phyloP scores from a whole-genome alignment of 2,113 vertebrate species.

The Scomber scombrus region DNA sequence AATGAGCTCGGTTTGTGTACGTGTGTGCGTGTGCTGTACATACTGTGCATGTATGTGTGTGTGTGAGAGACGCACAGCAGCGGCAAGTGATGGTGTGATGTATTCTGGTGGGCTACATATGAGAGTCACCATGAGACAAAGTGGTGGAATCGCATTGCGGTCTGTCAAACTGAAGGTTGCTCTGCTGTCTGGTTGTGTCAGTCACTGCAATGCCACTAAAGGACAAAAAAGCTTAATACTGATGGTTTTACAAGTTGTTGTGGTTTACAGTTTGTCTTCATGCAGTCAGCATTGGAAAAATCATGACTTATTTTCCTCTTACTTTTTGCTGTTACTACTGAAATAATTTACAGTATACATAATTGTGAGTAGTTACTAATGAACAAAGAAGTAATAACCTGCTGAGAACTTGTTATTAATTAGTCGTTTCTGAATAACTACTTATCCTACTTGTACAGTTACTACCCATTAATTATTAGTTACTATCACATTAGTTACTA shows the following conservation, averaged over 20 bases:
- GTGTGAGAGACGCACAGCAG: neutral
- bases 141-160: neutral
- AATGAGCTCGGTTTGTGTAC: slow-evolving; percentile 54
- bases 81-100: slow-evolving; percentile 51
- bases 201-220: slow-evolving; percentile 40
- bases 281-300: slow-evolving; percentile 42
- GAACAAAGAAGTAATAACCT: no score
- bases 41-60: slow-evolving; percentile 4
- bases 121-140: slow-evolving; percentile 42
- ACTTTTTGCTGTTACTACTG: no score
- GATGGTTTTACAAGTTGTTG: slow-evolving; percentile 44
- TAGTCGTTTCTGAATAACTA: no score
- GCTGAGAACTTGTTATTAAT: no score
- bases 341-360: no score
- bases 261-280: slow-evolving; percentile 41
- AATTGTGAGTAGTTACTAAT: no score
- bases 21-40: slow-evolving; percentile 12
- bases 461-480: no score
- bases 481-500: no score
- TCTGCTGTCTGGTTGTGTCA: slow-evolving; percentile 25
- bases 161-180: slow-evolving; percentile 65
- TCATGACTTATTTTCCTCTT: slow-evolving; percentile 39
- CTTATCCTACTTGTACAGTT: no score
- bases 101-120: slow-evolving; percentile 31
- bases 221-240: slow-evolving; percentile 55